Conservation (phyloP, 2,797 vertebrate species). For the Coccyzus lansbergi region DNA sequence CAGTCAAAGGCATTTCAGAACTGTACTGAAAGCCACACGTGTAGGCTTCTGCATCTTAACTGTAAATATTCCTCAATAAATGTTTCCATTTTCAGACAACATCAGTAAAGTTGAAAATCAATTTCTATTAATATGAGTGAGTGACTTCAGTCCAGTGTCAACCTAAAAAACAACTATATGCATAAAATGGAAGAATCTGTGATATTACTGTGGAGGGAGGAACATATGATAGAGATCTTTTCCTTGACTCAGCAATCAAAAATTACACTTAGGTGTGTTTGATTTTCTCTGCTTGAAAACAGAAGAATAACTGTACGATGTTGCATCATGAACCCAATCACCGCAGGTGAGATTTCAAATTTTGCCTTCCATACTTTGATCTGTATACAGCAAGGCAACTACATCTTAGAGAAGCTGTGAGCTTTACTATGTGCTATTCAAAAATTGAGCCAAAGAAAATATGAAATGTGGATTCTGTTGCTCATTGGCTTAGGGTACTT, state of each 20-base stretch:
- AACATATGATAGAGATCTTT: not conserved
- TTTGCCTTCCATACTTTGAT: not conserved
- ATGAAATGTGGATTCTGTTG: not conserved
- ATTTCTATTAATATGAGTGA: not conserved
- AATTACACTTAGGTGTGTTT: not conserved
- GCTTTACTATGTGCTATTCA: not conserved
- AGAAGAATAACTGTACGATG: not conserved
- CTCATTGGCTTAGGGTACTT: not conserved
- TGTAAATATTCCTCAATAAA: not conserved
- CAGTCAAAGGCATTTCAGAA: not conserved
- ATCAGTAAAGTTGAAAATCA: not conserved
- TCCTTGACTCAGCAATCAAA: not conserved
- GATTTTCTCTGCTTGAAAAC: not conserved
- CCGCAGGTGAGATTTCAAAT: not conserved
- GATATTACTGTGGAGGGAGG: not conserved
- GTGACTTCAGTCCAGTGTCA: not conserved
- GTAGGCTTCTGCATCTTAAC: not conserved
- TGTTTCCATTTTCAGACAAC: not conserved
- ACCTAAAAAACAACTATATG: not conserved
- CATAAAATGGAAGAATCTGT: not conserved
- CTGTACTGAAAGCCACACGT: not conserved
- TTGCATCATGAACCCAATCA: not conserved
- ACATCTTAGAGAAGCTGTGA: not conserved
- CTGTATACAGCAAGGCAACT: not conserved
- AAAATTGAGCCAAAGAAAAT: not conserved